Conservation (phyloP, 1,140 invertebrate genomes). For the Magallana gigas region DNA sequence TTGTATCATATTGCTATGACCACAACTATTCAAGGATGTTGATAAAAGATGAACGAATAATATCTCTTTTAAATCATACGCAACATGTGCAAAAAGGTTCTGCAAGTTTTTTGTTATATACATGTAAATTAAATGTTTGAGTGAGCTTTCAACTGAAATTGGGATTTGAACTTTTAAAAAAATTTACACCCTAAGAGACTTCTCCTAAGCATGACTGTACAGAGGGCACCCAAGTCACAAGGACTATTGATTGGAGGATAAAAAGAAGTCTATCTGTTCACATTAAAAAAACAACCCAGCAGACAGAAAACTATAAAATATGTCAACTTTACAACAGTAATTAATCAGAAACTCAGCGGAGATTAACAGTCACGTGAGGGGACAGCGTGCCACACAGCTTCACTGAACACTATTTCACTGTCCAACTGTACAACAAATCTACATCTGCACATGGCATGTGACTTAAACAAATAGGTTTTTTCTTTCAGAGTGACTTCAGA, state of each 20-base stretch:
- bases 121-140: too few species aligned
- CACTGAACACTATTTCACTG: neutral
- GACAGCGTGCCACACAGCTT: neutral
- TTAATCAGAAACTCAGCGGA: constrained; percentile 28
- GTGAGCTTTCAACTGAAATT: too few species aligned
- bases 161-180: too few species aligned
- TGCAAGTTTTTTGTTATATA: too few species aligned
- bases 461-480: constrained; percentile 2
- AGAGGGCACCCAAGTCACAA: neutral
- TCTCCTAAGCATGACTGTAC: too few species aligned
- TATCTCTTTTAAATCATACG: too few species aligned
- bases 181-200: too few species aligned
- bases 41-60: too few species aligned
- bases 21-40: too few species aligned
- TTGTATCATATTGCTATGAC: too few species aligned
- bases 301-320: constrained; percentile 10
- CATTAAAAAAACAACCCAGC: neutral
- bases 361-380: constrained; percentile 5
- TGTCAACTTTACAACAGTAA: neutral
- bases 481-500: neutral
- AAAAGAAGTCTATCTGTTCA: neutral
- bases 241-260: neutral
- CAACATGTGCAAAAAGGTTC: too few species aligned
- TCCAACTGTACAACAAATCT: neutral
- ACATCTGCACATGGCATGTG: neutral